Percentiles rank a stretch among this genome's conserved stretches.
Conservation (phyloP, 2,888 invertebrate genomes). For the Drosophila barbarae region DNA sequence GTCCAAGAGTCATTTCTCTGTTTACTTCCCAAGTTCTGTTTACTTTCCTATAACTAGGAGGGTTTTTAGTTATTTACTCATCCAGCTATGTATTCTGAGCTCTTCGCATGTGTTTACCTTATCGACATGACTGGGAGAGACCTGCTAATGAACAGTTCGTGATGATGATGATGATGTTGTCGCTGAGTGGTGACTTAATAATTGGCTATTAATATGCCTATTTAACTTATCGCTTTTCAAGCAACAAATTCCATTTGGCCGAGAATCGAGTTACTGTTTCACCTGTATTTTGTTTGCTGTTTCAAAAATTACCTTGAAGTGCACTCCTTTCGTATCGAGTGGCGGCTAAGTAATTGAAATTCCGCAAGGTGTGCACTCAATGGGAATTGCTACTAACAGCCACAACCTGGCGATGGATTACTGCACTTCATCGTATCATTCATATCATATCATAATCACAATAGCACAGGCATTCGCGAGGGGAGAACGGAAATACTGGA, state of each 20-base stretch:
- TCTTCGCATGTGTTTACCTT: conserved; percentile 39
- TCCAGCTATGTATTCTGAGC: conserved; percentile 12
- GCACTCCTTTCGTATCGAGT: conserved; percentile 26
- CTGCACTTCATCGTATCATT: conserved; percentile 46
- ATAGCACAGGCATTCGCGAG: conserved; percentile 8
- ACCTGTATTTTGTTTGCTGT: conserved; percentile 18
- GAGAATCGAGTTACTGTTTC: conserved; percentile 28
- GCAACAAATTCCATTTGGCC: conserved; percentile 22
- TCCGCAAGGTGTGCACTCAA: conserved; percentile 28
- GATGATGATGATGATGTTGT: conserved; percentile 29
- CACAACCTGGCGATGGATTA: conserved; percentile 34
- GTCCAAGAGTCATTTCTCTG: conserved; percentile 28
- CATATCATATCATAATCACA: conserved; percentile 36
- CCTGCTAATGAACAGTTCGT: conserved; percentile 31
- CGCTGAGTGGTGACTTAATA: conserved; percentile 43
- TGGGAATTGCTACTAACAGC: conserved; percentile 23
- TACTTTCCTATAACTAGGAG: conserved; percentile 23
- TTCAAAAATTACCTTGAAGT: conserved; percentile 31
- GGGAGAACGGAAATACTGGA: conserved; percentile 22
- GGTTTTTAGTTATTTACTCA: conserved; percentile 33
- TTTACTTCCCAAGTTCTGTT: conserved; percentile 18
- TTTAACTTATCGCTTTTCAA: conserved; percentile 34
- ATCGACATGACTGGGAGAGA: conserved; percentile 25
- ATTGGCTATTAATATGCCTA: conserved; percentile 46
- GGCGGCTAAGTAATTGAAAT: conserved; percentile 39